Evolutionary conservation across 2,888 invertebrate genomes (phyloP).

Genomic region (Eupsilia transversa): DNA sequence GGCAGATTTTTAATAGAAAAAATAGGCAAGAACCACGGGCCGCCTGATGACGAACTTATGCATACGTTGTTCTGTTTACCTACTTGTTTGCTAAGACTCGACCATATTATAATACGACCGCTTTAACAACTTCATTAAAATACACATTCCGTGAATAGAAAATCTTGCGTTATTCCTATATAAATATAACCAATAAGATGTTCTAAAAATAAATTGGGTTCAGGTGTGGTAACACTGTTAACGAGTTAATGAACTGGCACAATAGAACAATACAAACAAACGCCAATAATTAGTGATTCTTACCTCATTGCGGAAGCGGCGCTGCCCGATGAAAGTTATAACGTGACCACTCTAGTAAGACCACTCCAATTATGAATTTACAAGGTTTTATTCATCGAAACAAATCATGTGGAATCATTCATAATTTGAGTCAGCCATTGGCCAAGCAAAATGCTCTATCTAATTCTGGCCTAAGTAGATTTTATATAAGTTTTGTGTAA

Average conservation of each 20-base stretch:
- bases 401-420: neutral
- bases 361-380: constrained; percentile 57
- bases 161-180: constrained; percentile 1
- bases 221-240: constrained; percentile 64
- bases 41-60: constrained; percentile 8
- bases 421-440: neutral
- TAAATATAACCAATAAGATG: neutral
- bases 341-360: constrained; percentile 70
- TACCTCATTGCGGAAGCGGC: constrained; percentile 74
- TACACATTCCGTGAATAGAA: constrained; percentile 24
- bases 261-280: constrained; percentile 74
- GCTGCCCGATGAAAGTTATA: constrained; percentile 70
- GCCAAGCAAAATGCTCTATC: neutral
- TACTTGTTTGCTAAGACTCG: constrained; percentile 8
- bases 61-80: constrained; percentile 19
- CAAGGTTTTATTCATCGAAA: neutral
- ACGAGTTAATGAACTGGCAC: constrained; percentile 73
- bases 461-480: neutral
- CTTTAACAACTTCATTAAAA: constrained; percentile 23
- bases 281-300: constrained; percentile 73
- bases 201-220: constrained; percentile 33
- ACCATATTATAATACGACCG: constrained; percentile 10
- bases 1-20: constrained; percentile 1
- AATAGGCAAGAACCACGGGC: constrained; percentile 2
- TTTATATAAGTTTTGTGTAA: neutral